These are phyloP conservation scores for Heliornis fulica DNA, from an alignment of 2,113 vertebrate species.

Conservation along the genomic window DNA sequence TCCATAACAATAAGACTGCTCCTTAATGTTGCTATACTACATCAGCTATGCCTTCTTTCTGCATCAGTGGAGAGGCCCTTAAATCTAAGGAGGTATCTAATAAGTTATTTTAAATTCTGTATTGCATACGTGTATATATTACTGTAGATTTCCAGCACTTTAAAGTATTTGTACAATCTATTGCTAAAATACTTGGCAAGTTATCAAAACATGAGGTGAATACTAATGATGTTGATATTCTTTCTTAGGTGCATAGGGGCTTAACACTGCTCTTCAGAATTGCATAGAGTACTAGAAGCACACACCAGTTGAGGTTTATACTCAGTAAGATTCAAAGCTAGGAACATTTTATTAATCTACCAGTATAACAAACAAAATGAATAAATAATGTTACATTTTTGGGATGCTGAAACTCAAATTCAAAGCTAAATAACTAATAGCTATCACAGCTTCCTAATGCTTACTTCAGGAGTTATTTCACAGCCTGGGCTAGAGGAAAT, in stretches of 20 bases:
- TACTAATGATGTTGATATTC: constrained; percentile 60
- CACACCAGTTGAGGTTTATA: constrained; percentile 28
- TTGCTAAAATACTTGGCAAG: constrained; percentile 50
- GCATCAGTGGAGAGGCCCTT: constrained; percentile 23
- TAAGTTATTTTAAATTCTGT: constrained; percentile 26
- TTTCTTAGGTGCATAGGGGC: constrained; percentile 2
- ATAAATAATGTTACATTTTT: background rate
- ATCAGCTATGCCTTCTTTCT: constrained; percentile 16
- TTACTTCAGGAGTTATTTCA: background rate
- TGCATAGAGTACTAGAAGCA: constrained; percentile 6
- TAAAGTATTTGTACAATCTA: constrained; percentile 44
- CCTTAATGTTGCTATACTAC: background rate
- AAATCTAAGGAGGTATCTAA: background rate
- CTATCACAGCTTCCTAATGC: background rate
- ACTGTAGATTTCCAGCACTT: constrained; percentile 6
- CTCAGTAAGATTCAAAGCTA: constrained; percentile 18
- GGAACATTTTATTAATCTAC: constrained; percentile 18
- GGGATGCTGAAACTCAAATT: background rate
- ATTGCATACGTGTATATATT: background rate
- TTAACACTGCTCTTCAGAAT: constrained; percentile 51
- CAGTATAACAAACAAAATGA: background rate
- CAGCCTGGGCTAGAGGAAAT: background rate
- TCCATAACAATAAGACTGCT: background rate
- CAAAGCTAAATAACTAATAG: background rate
- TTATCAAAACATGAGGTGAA: constrained; percentile 58